Conservation (phyloP, 1,140 invertebrate species). For the Megalopta genalis region DNA sequence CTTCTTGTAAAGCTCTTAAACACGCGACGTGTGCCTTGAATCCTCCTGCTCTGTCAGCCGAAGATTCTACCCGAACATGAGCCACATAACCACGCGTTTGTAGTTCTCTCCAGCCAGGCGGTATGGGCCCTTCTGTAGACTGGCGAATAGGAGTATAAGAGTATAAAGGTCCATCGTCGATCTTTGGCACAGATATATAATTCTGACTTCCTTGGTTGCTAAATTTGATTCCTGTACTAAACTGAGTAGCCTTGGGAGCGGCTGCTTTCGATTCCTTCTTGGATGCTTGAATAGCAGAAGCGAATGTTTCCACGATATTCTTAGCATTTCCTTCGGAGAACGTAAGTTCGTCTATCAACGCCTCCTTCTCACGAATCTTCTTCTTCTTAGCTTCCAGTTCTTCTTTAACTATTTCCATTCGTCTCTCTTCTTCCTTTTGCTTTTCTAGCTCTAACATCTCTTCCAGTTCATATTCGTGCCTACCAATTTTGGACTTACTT, state of each 20-base stretch:
- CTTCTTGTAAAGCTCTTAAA: slow-evolving; percentile 93
- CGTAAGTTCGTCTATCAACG: slow-evolving; percentile 96
- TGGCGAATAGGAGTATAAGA: slow-evolving; percentile 83
- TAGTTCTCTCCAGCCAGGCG: slow-evolving; percentile 85
- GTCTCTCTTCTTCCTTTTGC: slow-evolving; percentile 84
- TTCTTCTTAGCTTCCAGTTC: slow-evolving; percentile 90
- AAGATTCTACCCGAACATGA: slow-evolving; percentile 87
- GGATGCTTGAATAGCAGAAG: slow-evolving; percentile 83
- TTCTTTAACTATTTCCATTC: slow-evolving; percentile 82
- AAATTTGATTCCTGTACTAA: slow-evolving; percentile 91
- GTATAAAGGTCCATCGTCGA: slow-evolving; percentile 88
- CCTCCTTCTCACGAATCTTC: slow-evolving; percentile 92
- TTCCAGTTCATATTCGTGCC: slow-evolving; percentile 90
- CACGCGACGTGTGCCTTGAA: slow-evolving; percentile 91
- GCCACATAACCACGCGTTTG: slow-evolving; percentile 86
- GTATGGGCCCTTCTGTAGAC: slow-evolving; percentile 86
- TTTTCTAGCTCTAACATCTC: slow-evolving; percentile 93
- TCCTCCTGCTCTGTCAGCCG: slow-evolving; percentile 92
- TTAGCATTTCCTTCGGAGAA: slow-evolving; percentile 93
- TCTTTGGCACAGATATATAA: slow-evolving; percentile 85
- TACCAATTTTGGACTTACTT: slow-evolving; percentile 88
- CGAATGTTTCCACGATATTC: slow-evolving; percentile 92
- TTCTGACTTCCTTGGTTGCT: slow-evolving; percentile 80
- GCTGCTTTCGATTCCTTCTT: slow-evolving; percentile 83
- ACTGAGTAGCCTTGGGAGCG: slow-evolving; percentile 83